Base-by-base conservation (phyloP, 2,113 vertebrate species). In the Passerina amoena region DNA sequence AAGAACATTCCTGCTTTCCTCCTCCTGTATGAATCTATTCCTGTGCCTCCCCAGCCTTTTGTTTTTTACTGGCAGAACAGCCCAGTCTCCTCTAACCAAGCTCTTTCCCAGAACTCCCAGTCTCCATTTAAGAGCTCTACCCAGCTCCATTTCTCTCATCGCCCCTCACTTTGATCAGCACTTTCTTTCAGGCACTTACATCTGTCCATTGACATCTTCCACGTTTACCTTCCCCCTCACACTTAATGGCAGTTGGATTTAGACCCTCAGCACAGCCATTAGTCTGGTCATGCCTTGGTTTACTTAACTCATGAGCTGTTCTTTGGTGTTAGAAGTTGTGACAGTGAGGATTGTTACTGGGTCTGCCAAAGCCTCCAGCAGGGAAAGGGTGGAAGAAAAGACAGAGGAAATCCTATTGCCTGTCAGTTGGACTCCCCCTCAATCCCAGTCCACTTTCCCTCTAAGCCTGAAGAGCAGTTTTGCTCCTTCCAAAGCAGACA, bases 381-480 rank as follows among this genome's bases (percentile, higher is more conserved):
- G n/a, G 21, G 31, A n/a, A 88, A 10, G 79, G 73, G 85, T 92
- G 92, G 93, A 95, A 64, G n/a, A 71, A 63, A 83, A 44, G 54
- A 56, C 54, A 37, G 60, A 77, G 47, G 66, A 90, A 91, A 96
- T 80, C 85, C 92, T 68, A 51, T 12, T 83, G 66, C 9, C 45
- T 60, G 85, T 64, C 73, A 77, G 35, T 19, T n/a, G 79, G 83
- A 77, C 69, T 94, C 86, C 71, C 82, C 56, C 84, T 85, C 77
- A 65, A 89, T 96, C 85, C 75, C 75, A 48, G 66, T 9, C 87
- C 47, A 88, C 89, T 80, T 53, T 72, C 66, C 61, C 94, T 90
- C 63, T 38, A 63, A 92, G 85, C 69, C 57, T 82, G 86, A 83
- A 56, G 13, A 92, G 92, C 88, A 95, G 90, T 82, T 94, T 63